These are phyloP conservation scores for Mimumesa dahlbomi DNA, from an alignment of 2,888 invertebrate genomes.

Conservation along the genomic window DNA sequence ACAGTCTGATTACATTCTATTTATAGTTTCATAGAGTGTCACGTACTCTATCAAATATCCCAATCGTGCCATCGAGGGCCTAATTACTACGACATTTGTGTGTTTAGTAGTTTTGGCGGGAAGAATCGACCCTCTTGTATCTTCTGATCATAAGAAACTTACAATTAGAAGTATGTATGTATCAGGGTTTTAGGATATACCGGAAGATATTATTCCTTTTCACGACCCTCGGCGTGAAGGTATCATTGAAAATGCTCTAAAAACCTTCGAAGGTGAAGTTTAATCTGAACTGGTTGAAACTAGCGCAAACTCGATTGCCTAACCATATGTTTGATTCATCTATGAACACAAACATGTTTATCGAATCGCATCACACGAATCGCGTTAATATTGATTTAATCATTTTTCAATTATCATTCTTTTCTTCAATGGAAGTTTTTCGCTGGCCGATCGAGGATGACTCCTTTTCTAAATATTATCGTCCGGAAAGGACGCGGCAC, in stretches of 20 bases:
- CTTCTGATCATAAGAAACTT: too few species aligned
- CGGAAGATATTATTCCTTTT: not conserved
- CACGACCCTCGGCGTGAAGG: too few species aligned
- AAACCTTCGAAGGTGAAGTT: slow-evolving; percentile 9
- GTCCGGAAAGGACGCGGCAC: too few species aligned
- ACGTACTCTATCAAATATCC: too few species aligned
- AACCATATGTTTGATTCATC: slow-evolving; percentile 6
- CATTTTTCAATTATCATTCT: not conserved
- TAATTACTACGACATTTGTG: too few species aligned
- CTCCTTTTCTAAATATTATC: not conserved
- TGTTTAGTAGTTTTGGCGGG: too few species aligned
- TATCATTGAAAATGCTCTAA: not conserved
- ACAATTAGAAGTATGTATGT: too few species aligned
- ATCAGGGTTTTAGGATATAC: too few species aligned
- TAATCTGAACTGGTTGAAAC: slow-evolving; percentile 27
- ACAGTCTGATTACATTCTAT: not conserved
- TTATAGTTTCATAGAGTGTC: not conserved
- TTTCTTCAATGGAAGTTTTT: too few species aligned
- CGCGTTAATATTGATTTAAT: slow-evolving; percentile 3
- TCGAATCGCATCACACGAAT: slow-evolving; percentile 15
- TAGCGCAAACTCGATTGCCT: slow-evolving; percentile 3
- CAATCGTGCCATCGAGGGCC: too few species aligned
- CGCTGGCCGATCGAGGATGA: too few species aligned
- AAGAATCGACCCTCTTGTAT: too few species aligned
- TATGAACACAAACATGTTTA: slow-evolving; percentile 35